Percentiles rank a stretch among this genome's conserved stretches.
phyloP scores from a whole-genome alignment of 1,140 invertebrate species.

The Psix sp. region DNA sequence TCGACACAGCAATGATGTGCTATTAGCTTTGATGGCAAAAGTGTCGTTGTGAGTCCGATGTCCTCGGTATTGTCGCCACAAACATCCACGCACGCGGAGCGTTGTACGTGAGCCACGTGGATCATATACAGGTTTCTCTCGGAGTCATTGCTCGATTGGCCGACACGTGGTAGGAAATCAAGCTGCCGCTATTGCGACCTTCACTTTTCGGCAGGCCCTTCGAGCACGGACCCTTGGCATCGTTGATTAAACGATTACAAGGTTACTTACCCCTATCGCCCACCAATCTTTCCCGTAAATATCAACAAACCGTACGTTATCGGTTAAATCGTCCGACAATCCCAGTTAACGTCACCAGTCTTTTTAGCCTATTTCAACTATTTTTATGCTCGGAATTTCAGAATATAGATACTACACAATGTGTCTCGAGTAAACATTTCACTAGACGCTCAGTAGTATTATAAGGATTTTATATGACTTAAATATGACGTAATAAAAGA shows the following conservation, averaged over 20 bases:
- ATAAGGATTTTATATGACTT: too few relatives aligned
- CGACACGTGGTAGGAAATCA: slow-evolving; percentile 60
- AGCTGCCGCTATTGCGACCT: slow-evolving; percentile 30
- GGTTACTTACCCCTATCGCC: slow-evolving; percentile 17
- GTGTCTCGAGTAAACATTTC: too few relatives aligned
- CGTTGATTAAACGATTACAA: slow-evolving; percentile 17
- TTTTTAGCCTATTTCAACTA: too few relatives aligned
- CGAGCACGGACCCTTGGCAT: neutral
- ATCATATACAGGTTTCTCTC: slow-evolving; percentile 58
- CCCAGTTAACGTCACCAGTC: too few relatives aligned
- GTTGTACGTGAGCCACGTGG: slow-evolving; percentile 59
- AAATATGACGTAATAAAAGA: too few relatives aligned
- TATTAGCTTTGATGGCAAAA: slow-evolving; percentile 35
- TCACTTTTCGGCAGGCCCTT: slow-evolving; percentile 42
- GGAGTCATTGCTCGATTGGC: slow-evolving; percentile 52
- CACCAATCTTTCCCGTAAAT: slow-evolving; percentile 30
- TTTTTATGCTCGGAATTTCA: too few relatives aligned
- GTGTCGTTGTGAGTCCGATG: slow-evolving; percentile 39
- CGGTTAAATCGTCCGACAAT: slow-evolving; percentile 6
- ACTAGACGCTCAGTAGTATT: too few relatives aligned
- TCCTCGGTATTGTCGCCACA: slow-evolving; percentile 27
- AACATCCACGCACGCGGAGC: slow-evolving; percentile 33
- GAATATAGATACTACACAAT: too few relatives aligned
- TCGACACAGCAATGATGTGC: slow-evolving; percentile 30
- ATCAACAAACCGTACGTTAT: slow-evolving; percentile 33